Conservation (phyloP, 2,113 vertebrate species). For the Agapornis roseicollis region DNA sequence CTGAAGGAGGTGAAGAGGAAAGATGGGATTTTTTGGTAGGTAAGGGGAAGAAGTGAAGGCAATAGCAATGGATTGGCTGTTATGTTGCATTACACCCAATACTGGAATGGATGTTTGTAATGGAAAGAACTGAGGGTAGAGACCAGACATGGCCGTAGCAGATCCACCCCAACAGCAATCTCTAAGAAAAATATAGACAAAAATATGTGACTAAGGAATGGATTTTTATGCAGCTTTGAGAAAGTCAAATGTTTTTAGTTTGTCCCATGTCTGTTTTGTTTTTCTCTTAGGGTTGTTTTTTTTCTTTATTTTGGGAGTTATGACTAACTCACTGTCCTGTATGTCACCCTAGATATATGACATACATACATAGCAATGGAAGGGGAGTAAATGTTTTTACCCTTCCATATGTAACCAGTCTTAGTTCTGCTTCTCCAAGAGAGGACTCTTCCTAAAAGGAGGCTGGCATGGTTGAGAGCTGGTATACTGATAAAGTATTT, state of each 20-base stretch:
- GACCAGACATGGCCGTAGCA: neutral
- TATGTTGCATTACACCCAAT: neutral
- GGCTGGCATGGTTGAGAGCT: neutral
- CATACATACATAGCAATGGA: neutral
- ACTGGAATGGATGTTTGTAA: neutral
- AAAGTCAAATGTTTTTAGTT: neutral
- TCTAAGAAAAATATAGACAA: neutral
- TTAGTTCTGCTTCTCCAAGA: neutral
- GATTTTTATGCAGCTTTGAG: neutral
- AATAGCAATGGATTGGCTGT: neutral
- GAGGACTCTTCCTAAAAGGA: neutral
- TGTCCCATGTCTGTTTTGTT: neutral
- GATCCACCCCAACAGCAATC: neutral
- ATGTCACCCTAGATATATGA: neutral
- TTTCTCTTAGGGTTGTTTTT: neutral
- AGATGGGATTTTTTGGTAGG: neutral
- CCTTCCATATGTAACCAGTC: neutral
- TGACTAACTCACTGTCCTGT: neutral
- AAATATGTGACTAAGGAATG: neutral
- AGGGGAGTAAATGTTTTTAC: neutral
- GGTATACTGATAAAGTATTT: neutral
- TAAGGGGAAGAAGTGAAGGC: neutral
- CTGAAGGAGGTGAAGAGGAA: neutral
- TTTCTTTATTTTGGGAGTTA: neutral
- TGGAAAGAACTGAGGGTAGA: neutral